Conservation (phyloP, 2,113 vertebrate genomes). For the Craseonycteris thonglongyai region DNA sequence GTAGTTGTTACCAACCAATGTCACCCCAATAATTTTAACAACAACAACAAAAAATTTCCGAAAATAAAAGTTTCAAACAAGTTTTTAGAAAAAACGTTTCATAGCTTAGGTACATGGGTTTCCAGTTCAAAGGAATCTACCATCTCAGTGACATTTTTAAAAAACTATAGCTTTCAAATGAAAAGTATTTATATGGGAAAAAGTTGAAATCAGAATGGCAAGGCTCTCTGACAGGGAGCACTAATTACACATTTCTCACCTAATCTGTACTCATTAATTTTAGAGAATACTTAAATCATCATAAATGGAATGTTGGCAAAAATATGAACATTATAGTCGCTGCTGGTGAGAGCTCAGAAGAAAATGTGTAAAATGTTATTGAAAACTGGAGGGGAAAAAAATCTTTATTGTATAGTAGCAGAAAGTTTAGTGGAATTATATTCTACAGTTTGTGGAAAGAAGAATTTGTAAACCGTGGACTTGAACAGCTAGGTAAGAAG, state of each 20-base stretch:
- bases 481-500: background rate
- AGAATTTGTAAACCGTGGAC: background rate
- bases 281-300: background rate
- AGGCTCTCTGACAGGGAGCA: background rate
- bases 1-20: too few relatives aligned
- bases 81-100: background rate
- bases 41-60: too few relatives aligned
- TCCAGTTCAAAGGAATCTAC: background rate
- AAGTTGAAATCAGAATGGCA: background rate
- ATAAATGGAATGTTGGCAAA: background rate
- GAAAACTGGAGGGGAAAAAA: background rate
- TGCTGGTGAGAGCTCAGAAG: background rate
- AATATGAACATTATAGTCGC: background rate
- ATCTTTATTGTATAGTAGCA: background rate
- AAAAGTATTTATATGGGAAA: background rate
- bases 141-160: background rate
- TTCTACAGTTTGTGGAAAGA: background rate
- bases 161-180: background rate
- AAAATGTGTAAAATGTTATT: background rate
- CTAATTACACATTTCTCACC: background rate
- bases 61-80: background rate
- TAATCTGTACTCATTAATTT: background rate
- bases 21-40: background rate
- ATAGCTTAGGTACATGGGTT: background rate
- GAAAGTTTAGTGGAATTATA: background rate